Evolutionary conservation across 2,888 invertebrate species (phyloP).

Genomic region (Phyllotreta striolata): DNA sequence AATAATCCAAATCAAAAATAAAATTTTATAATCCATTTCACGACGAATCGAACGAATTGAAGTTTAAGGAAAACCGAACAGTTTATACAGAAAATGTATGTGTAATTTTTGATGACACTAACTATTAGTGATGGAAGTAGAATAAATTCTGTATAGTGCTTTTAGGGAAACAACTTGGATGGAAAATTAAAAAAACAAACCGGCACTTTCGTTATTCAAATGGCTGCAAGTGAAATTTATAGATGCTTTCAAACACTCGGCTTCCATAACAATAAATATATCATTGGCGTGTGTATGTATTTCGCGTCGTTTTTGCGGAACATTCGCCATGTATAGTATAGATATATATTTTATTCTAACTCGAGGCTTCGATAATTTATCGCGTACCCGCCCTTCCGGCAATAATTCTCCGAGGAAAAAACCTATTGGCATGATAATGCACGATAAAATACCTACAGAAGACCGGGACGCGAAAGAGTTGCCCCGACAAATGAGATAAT

Average conservation of each 20-base stretch:
- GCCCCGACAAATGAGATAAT: conserved; percentile 56
- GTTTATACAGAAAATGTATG: no score
- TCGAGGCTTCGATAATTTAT: conserved; percentile 54
- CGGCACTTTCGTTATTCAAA: not conserved
- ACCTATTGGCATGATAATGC: conserved; percentile 58
- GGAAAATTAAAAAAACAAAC: not conserved
- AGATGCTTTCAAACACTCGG: conserved; percentile 1
- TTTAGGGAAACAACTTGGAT: not conserved
- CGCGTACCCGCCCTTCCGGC: conserved; percentile 54
- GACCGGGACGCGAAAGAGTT: conserved; percentile 51
- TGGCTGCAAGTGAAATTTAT: conserved; percentile 5
- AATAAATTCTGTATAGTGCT: no score
- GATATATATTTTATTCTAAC: conserved; percentile 55
- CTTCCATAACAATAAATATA: conserved; percentile 58
- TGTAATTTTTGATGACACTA: no score
- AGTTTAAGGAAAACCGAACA: no score
- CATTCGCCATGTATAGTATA: conserved; percentile 54
- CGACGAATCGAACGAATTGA: no score
- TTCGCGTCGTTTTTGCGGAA: conserved; percentile 58
- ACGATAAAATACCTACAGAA: conserved; percentile 52
- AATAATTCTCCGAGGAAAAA: conserved; percentile 54
- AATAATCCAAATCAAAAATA: not conserved
- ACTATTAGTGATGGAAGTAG: no score
- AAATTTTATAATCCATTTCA: no score
- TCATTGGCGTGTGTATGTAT: conserved; percentile 55